These are phyloP conservation scores for Bicyclus anynana DNA, from an alignment of 1,140 invertebrate genomes.

Conservation along the genomic window DNA sequence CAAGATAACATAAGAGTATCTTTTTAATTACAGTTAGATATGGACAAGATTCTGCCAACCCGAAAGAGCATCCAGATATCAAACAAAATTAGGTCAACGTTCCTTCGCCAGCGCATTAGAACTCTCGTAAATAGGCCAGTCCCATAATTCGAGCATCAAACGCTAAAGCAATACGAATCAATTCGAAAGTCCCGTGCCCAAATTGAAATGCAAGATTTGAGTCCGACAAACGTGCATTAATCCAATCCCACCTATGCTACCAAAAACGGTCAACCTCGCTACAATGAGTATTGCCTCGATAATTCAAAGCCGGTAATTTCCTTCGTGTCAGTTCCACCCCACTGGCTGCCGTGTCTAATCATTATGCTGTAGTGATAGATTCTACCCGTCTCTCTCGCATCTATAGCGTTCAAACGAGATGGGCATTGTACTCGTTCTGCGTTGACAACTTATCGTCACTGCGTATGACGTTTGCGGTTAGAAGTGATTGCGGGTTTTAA, in stretches of 20 bases:
- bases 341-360: constrained; percentile 8
- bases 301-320: constrained; percentile 22
- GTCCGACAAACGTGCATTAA: neutral
- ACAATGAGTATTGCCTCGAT: constrained; percentile 9
- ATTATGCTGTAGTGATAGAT: neutral
- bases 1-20: no score
- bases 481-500: neutral
- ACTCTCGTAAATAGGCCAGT: neutral
- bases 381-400: constrained; percentile 1
- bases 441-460: constrained; percentile 5
- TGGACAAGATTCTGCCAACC: no score
- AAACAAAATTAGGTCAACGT: no score
- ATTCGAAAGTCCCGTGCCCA: neutral
- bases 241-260: neutral
- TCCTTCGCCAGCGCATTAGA: no score
- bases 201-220: constrained; percentile 1
- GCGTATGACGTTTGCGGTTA: constrained; percentile 11
- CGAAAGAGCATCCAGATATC: no score
- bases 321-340: constrained; percentile 17
- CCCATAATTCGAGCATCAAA: neutral
- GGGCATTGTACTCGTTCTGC: constrained; percentile 2
- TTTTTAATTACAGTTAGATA: no score
- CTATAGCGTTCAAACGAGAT: neutral
- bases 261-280: neutral
- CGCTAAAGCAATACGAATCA: neutral